Base-by-base conservation (phyloP, 1,140 invertebrate species). In the Drosophila nigromelanica region DNA sequence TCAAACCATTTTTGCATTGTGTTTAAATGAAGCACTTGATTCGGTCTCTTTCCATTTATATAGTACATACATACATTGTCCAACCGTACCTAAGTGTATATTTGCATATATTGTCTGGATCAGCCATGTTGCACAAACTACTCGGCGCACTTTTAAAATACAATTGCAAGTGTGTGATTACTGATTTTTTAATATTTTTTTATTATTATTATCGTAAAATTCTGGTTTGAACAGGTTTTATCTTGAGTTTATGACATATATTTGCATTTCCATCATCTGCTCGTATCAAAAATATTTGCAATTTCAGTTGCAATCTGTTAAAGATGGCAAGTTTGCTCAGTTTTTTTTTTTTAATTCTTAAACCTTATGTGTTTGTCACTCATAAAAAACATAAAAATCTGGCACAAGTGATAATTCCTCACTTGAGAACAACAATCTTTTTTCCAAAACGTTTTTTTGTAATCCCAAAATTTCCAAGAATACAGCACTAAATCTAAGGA, bases 1-100 rank as follows among this genome's bases (percentile, higher is more conserved):
- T 52, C 58, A 39, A 52, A 62, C 39, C 42, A 69, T 61, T 69
- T 61, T 69, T 69, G 66, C 66, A 69, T 69, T 69, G 66, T 69
- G 58, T 40, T 69, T 60, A 60, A 60, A 61, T 51, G 47, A 37
- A 50, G 35, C 66, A 45, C 52, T 66, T 67, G 52, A 58, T 67
- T 66, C 62, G 33, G 39, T 54, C 11, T 24, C 48, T 43, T 21
- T 27, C 18, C 12, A 12, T 14, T 5, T 10, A 37, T 30, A 42
- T 42, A 58, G 12, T 30, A 47, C 30, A 47, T 7, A 15, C 5
- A 35, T 12, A 59, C 8, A 56, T 45, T 35, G 27, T 27, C 27
- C 27, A 27, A 0, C 27, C 27, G 27, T 27, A 45, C 5, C 40
- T 18, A 47, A 6, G 10, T 11, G 2, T 14, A 33, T 47, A 59